phyloP scores from a whole-genome alignment of 2,888 invertebrate genomes.

The Aphidoletes aphidimyza region DNA sequence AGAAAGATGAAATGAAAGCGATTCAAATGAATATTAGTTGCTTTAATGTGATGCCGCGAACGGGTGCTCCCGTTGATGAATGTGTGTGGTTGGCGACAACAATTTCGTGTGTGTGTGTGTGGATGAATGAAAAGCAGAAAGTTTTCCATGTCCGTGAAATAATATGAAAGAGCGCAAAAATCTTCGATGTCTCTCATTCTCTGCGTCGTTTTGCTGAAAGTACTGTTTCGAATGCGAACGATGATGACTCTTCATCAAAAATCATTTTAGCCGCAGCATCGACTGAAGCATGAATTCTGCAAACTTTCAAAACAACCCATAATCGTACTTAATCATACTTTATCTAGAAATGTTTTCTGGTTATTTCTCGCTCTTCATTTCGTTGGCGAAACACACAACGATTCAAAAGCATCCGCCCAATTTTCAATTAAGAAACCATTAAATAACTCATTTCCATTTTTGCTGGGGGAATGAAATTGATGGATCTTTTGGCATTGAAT shows the following conservation, averaged over 20 bases:
- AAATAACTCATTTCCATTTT: constrained; percentile 53
- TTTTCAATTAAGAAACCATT: constrained; percentile 53
- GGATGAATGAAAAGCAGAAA: background rate
- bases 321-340: constrained; percentile 32
- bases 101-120: background rate
- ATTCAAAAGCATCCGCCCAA: constrained; percentile 32
- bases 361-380: background rate
- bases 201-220: background rate
- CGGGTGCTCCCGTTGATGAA: no score
- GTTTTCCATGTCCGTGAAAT: constrained; percentile 13
- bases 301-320: constrained; percentile 9
- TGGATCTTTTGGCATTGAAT: constrained; percentile 35
- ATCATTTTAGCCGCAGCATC: background rate
- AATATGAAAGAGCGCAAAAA: background rate
- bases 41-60: background rate
- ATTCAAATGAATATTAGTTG: constrained; percentile 12
- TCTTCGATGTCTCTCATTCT: no score
- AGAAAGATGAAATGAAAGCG: background rate
- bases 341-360: background rate
- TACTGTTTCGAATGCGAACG: background rate
- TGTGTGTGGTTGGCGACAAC: background rate
- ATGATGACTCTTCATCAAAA: constrained; percentile 46
- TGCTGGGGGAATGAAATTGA: constrained; percentile 33
- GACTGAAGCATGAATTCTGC: background rate
- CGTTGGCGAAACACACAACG: no score